A percentile compares a stretch with the other conserved stretches of the same genome.
Conservation (phyloP, 2,888 invertebrate genomes). For the Brachyptera risi region DNA sequence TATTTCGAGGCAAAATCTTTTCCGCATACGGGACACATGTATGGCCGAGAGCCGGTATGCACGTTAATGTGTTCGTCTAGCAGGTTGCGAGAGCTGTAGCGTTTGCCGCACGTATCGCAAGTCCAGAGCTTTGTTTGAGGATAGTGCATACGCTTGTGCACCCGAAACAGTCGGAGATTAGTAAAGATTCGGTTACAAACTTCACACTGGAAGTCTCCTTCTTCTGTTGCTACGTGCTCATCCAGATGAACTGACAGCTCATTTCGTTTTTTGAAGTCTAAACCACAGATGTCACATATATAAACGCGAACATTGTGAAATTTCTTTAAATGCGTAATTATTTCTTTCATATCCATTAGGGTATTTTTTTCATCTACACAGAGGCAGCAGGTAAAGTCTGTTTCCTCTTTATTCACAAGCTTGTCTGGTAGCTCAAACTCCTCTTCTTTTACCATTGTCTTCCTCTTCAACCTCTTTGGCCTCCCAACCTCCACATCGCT, state of each 20-base stretch:
- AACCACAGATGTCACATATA: constrained; percentile 66
- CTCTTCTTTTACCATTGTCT: constrained; percentile 30
- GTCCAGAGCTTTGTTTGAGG: constrained; percentile 58
- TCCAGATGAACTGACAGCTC: constrained; percentile 61
- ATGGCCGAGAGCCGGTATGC: constrained; percentile 65
- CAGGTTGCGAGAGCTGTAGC: constrained; percentile 63
- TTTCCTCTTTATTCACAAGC: constrained; percentile 32
- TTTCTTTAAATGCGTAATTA: constrained; percentile 58
- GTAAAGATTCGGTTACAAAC: constrained; percentile 58
- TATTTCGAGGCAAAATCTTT: constrained; percentile 78
- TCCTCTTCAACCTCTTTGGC: constrained; percentile 33
- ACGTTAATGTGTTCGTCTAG: constrained; percentile 69
- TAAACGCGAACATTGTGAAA: constrained; percentile 61
- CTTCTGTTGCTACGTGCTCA: constrained; percentile 57
- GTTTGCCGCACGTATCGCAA: constrained; percentile 62
- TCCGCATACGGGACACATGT: constrained; percentile 60
- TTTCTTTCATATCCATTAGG: constrained; percentile 53
- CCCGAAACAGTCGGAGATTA: constrained; percentile 56
- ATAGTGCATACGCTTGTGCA: constrained; percentile 62
- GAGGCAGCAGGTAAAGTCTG: constrained; percentile 40
- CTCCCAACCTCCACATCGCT: constrained; percentile 30
- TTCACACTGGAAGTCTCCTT: constrained; percentile 61
- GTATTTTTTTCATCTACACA: constrained; percentile 47
- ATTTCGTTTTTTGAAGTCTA: constrained; percentile 58
- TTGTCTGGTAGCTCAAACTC: constrained; percentile 40